These are phyloP conservation scores for Porites lutea DNA, from an alignment of 64 coral and sea anemone species.

Conservation along the genomic window DNA sequence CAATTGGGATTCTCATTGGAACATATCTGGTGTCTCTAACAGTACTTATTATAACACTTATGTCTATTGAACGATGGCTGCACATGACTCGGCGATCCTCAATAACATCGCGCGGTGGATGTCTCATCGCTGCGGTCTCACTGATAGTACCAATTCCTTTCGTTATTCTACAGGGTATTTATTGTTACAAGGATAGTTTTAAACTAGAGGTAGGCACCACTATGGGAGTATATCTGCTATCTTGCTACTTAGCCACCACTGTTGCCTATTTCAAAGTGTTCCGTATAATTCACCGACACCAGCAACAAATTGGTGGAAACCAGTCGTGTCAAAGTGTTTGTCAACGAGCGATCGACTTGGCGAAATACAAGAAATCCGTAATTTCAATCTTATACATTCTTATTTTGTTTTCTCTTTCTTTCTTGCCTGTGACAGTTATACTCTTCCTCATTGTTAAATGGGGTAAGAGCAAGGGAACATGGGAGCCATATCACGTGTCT, in stretches of 20 bases:
- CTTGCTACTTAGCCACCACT: neutral
- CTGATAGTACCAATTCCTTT: neutral
- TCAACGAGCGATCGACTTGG: constrained; percentile 18
- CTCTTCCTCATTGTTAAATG: neutral
- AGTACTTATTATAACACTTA: neutral
- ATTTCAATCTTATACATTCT: neutral
- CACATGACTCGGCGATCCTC: neutral
- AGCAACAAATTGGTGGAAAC: neutral
- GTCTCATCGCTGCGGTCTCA: neutral
- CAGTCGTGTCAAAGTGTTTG: neutral
- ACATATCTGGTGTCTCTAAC: neutral
- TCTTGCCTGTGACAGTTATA: neutral
- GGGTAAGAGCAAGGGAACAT: neutral
- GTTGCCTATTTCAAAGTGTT: constrained; percentile 13
- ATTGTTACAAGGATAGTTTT: neutral
- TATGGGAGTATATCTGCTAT: neutral
- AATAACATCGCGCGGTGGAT: neutral
- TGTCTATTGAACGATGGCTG: neutral
- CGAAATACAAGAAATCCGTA: constrained; percentile 22
- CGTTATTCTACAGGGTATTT: neutral
- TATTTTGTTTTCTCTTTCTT: neutral
- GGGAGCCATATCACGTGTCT: neutral
- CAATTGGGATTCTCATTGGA: neutral
- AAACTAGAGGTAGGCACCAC: too few relatives aligned
- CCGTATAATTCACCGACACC: neutral